Conservation (phyloP, 1,140 invertebrate species). For the Sipha flava region DNA sequence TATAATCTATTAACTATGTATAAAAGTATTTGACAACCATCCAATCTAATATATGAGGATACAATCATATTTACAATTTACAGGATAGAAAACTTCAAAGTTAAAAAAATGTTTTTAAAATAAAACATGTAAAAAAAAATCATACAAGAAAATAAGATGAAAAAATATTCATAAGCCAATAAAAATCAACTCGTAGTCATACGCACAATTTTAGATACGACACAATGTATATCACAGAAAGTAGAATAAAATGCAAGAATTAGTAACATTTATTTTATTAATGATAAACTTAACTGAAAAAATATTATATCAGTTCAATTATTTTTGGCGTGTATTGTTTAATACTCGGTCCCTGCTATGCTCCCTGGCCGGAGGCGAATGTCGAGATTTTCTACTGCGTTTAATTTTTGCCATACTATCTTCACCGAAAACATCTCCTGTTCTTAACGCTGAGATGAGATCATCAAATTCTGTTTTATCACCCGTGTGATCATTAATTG, state of each 20-base stretch:
- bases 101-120: neutral
- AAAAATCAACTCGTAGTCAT: neutral
- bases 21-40: neutral
- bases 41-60: neutral
- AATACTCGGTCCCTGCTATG: constrained; percentile 59
- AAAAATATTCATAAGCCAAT: neutral
- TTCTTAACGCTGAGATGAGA: constrained; percentile 87
- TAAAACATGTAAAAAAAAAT: neutral
- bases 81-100: neutral
- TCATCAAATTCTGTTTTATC: constrained; percentile 92
- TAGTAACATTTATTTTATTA: neutral
- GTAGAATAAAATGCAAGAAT: constrained; percentile 2
- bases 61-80: neutral
- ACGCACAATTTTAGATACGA: neutral
- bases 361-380: constrained; percentile 57
- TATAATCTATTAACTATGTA: neutral
- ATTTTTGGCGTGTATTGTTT: constrained; percentile 40
- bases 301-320: constrained; percentile 35
- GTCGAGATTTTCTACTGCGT: constrained; percentile 57
- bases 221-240: constrained; percentile 26
- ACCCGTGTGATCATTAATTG: constrained; percentile 32
- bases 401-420: constrained; percentile 85
- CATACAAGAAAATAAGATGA: neutral
- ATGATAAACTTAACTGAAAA: neutral
- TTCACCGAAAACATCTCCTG: constrained; percentile 94